A percentile compares a stretch with the other conserved stretches of the same genome.
Conservation (phyloP, 2,888 invertebrate species). For the Drosophila eohydei region DNA sequence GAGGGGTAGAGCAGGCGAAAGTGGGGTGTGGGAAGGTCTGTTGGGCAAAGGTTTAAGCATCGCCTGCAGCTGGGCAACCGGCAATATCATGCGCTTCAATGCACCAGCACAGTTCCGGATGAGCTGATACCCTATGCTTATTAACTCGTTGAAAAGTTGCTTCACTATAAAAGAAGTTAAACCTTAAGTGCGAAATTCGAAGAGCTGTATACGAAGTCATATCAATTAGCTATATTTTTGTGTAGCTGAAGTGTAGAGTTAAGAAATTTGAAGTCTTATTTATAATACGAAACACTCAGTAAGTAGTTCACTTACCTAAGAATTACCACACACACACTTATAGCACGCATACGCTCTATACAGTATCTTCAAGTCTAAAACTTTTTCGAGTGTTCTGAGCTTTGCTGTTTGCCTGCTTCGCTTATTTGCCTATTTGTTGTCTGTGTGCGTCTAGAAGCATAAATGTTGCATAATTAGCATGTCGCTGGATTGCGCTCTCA, state of each 20-base stretch:
- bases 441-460: conserved; percentile 34
- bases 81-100: conserved; percentile 60
- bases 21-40: conserved; percentile 11
- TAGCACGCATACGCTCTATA: not conserved
- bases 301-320: not conserved
- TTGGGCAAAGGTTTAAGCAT: conserved; percentile 37
- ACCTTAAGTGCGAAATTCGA: no score
- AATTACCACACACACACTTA: no score
- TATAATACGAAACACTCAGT: no score
- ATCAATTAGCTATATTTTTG: no score
- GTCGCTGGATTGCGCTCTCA: conserved; percentile 40
- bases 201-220: no score
- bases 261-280: no score
- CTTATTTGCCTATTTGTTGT: conserved; percentile 11
- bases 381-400: not conserved
- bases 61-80: conserved; percentile 36
- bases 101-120: conserved; percentile 68
- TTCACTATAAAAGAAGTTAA: not conserved
- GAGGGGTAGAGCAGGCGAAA: conserved; percentile 6
- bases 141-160: not conserved
- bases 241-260: no score
- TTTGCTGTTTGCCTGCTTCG: not conserved
- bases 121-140: conserved; percentile 17
- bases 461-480: conserved; percentile 76
- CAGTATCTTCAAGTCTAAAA: not conserved